Conservation (phyloP, 2,888 invertebrate species). For the Caenorhabditis sp. region DNA sequence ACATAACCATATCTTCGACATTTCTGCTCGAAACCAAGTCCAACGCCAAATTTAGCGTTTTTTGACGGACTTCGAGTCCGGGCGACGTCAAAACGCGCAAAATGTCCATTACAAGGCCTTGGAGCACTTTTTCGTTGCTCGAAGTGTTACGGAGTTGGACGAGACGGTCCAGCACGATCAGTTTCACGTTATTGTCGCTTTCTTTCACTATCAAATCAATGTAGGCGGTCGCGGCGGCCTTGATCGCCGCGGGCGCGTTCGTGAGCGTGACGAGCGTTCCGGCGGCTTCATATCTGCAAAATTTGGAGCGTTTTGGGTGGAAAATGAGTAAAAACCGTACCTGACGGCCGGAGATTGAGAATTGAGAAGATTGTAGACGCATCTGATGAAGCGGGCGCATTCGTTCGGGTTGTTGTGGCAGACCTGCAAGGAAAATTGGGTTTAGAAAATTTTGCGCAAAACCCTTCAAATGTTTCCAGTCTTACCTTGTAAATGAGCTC, state of each 20-base stretch:
- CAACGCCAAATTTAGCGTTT: conserved; percentile 88
- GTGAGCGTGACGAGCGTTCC: conserved; percentile 97
- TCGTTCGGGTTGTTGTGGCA: conserved; percentile 97
- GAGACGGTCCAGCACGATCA: conserved; percentile 95
- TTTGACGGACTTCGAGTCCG: conserved; percentile 85
- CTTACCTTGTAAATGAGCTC: conserved; percentile 96
- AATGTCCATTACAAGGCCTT: conserved; percentile 96
- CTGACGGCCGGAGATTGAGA: conserved; percentile 95
- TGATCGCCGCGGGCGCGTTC: conserved; percentile 96
- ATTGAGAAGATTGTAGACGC: conserved; percentile 96
- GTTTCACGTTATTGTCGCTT: conserved; percentile 98
- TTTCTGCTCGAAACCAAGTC: conserved; percentile 92
- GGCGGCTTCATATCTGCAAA: too few species aligned
- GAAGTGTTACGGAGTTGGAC: conserved; percentile 86
- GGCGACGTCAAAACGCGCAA: conserved; percentile 83
- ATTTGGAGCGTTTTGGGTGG: too few species aligned
- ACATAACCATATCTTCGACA: conserved; percentile 86
- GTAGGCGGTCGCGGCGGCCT: conserved; percentile 96
- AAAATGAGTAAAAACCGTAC: too few species aligned
- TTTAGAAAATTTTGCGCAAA: not conserved
- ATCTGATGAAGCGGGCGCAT: conserved; percentile 95
- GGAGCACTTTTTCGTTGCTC: conserved; percentile 78
- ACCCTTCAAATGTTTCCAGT: not conserved
- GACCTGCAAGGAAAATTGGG: conserved; percentile 86
- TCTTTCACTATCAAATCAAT: conserved; percentile 99